Evolutionary conservation across 2,797 vertebrate species (phyloP), one percentile per base, ranked within the genome.

Genomic region (Phataginus tricuspis): DNA sequence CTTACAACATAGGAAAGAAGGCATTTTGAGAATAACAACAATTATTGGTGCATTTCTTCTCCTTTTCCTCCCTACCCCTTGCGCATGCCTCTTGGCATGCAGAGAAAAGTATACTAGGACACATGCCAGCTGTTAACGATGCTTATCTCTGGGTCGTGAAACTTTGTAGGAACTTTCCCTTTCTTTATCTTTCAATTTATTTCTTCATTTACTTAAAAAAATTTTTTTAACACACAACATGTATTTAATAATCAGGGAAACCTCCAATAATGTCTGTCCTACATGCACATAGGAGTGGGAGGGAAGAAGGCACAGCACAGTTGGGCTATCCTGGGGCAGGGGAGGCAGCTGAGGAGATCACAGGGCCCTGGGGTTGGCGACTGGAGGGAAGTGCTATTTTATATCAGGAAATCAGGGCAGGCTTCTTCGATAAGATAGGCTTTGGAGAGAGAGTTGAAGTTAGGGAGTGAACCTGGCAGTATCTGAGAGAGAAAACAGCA

Each of bases 381-480:
- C 53, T 59, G 29, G 55, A 53, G 59, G 21, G 25, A 2, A 13
- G 16, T 39, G 16, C 14, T 79, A 5, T 69, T 72, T 57, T 84
- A 84, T n/a, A 23, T n/a, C 9, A 12, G 57, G n/a, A 82, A 83
- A 79, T 74, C 72, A 53, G 51, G 75, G 66, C 87, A 77, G 42
- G 3, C 15, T 51, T 29, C 34, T 84, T 39, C 42, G 59, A 49
- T 63, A 91, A 89, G 72, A 68, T 10, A 42, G 63, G 29, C 75
- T 95, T 82, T 82, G 25, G 57, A 64, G 39, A 45, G 77, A 83
- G 77, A 88, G 82, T 61, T 95, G 68, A 84, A 78, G 23, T 57
- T 49, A 79, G 23, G 66, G 51, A 82, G 12, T 27, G 12, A 92
- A n/a, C 27, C 39, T 87, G 39, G 34, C 7, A 23, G 19, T 91